Evolutionary conservation across 2,888 invertebrate genomes (phyloP).

Genomic region (Drosophila phalerata): DNA sequence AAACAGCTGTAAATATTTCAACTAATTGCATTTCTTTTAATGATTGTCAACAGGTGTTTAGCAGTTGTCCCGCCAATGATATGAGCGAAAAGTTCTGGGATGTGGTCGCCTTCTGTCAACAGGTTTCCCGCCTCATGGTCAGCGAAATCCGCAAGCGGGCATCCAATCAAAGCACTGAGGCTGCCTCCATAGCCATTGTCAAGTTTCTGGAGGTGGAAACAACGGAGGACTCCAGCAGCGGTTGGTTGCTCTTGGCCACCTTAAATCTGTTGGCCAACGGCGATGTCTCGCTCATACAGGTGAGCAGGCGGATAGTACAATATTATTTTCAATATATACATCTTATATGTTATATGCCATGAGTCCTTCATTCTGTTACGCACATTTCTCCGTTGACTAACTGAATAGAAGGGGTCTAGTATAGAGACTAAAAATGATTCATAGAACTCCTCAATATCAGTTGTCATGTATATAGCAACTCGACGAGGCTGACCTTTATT

Average conservation of each 20-base stretch:
- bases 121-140: conserved; percentile 98
- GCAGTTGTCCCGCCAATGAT: conserved; percentile 96
- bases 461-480: neutral
- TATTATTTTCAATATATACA: neutral
- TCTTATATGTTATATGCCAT: neutral
- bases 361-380: no score
- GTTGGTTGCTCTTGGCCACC: conserved; percentile 97
- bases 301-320: conserved; percentile 79
- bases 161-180: conserved; percentile 97
- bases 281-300: conserved; percentile 95
- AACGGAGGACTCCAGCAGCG: conserved; percentile 97
- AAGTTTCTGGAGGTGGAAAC: conserved; percentile 98
- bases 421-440: neutral
- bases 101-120: conserved; percentile 96
- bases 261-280: conserved; percentile 96
- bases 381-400: no score
- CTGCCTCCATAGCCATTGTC: conserved; percentile 98
- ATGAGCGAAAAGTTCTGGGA: conserved; percentile 99
- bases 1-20: neutral
- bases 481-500: neutral
- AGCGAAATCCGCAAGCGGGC: conserved; percentile 96
- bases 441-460: neutral
- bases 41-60: conserved; percentile 91
- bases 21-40: neutral
- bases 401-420: neutral